phyloP scores from a whole-genome alignment of 2,888 invertebrate species.

The Lumbricus terrestris region DNA sequence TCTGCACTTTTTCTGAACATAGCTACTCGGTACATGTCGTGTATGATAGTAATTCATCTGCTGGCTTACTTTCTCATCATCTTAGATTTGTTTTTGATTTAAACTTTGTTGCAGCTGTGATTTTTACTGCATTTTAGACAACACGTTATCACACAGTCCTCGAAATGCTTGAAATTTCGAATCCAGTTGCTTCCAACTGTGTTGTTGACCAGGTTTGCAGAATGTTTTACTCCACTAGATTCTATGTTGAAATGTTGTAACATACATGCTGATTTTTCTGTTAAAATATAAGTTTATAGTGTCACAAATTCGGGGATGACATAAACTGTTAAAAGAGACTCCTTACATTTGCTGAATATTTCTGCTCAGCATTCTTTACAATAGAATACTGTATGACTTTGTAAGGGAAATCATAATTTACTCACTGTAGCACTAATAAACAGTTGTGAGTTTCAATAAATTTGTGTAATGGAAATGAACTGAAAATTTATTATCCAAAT shows the following conservation, averaged over 20 bases:
- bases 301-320: not conserved
- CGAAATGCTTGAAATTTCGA: conserved; percentile 72
- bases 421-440: too few relatives aligned
- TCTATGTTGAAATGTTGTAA: not conserved
- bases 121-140: conserved; percentile 44
- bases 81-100: not conserved
- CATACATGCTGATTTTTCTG: not conserved
- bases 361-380: too few relatives aligned
- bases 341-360: too few relatives aligned
- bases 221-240: not conserved
- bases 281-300: not conserved
- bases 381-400: too few relatives aligned
- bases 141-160: conserved; percentile 63
- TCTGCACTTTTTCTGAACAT: too few relatives aligned
- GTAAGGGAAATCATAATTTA: too few relatives aligned
- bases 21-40: not conserved
- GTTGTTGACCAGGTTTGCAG: conserved; percentile 72
- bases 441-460: too few relatives aligned
- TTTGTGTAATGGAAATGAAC: too few relatives aligned
- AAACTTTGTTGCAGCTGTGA: not conserved
- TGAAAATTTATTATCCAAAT: not conserved
- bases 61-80: not conserved
- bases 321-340: not conserved
- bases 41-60: not conserved
- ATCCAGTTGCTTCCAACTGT: conserved; percentile 79